Percentiles rank a stretch among this genome's conserved stretches.
phyloP scores from a whole-genome alignment of 2,888 invertebrate species.

The Diachrysia chrysitis region DNA sequence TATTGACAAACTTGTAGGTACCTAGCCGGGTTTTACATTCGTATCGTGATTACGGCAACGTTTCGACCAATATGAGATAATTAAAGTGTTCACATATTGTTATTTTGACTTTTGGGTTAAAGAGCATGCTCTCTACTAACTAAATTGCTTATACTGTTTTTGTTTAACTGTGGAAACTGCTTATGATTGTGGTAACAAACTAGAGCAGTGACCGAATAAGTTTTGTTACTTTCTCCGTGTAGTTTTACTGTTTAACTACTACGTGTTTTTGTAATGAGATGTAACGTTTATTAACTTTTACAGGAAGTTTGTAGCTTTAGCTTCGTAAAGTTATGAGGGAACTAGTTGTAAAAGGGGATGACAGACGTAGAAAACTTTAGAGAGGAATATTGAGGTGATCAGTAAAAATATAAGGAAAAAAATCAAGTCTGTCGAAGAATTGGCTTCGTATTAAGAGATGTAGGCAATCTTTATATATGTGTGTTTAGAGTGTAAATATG shows the following conservation, averaged over 20 bases:
- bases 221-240: neutral
- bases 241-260: slow-evolving; percentile 1
- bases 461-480: neutral
- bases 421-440: neutral
- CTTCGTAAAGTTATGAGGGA: slow-evolving; percentile 1
- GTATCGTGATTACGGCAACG: slow-evolving; percentile 58
- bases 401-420: slow-evolving; percentile 1
- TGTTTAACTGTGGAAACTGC: slow-evolving; percentile 1
- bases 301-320: slow-evolving; percentile 4
- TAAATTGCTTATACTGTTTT: neutral
- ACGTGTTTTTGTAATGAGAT: slow-evolving; percentile 4
- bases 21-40: slow-evolving; percentile 42
- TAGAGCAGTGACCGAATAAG: slow-evolving; percentile 4
- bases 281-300: slow-evolving; percentile 1
- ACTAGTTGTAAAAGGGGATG: neutral
- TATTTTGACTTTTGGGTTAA: slow-evolving; percentile 44
- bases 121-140: neutral
- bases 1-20: slow-evolving; percentile 64
- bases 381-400: neutral
- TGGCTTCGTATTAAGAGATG: neutral
- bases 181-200: neutral
- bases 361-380: neutral
- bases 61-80: slow-evolving; percentile 57
- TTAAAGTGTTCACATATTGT: slow-evolving; percentile 55
- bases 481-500: neutral